Evolutionary conservation across 2,113 vertebrate genomes (phyloP).

Genomic region (Tyto alba): DNA sequence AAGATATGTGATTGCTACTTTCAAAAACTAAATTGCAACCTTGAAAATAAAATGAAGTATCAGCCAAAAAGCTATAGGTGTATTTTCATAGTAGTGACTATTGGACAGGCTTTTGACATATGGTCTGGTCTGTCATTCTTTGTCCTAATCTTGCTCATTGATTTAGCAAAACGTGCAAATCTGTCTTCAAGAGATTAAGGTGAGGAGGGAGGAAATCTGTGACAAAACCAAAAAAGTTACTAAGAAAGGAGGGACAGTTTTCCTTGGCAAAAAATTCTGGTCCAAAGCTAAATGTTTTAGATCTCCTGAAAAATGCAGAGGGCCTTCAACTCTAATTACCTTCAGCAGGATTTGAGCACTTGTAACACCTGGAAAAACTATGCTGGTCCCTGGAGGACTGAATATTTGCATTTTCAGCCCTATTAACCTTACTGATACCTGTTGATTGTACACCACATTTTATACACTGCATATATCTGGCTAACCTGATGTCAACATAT

Average conservation of each 20-base stretch:
- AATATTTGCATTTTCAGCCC: background rate
- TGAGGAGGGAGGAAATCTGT: background rate
- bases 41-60: background rate
- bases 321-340: background rate
- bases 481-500: background rate
- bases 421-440: background rate
- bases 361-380: background rate
- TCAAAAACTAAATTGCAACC: background rate
- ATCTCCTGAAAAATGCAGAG: slow-evolving; percentile 26
- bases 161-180: background rate
- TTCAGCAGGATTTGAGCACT: background rate
- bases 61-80: background rate
- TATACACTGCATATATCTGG: background rate
- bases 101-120: background rate
- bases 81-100: background rate
- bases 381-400: background rate
- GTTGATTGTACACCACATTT: background rate
- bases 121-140: background rate
- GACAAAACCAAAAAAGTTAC: background rate
- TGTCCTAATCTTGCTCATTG: background rate
- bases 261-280: background rate
- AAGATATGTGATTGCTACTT: background rate
- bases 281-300: background rate
- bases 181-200: background rate
- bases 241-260: background rate